Conservation (phyloP, 2,888 invertebrate genomes). For the Lasioglossum morio region DNA sequence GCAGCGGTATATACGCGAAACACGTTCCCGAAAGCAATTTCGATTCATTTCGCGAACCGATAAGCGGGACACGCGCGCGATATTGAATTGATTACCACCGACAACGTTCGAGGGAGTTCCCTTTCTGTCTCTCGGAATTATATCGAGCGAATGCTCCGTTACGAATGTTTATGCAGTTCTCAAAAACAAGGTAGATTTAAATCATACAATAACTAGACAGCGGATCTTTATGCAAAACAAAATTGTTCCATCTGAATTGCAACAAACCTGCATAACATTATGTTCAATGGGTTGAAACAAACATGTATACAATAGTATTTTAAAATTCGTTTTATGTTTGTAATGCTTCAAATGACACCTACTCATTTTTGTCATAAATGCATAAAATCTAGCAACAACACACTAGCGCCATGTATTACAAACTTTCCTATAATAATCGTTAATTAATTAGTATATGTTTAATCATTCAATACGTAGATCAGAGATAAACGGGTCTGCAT, state of each 20-base stretch:
- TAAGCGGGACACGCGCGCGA: background rate
- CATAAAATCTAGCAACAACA: too few species aligned
- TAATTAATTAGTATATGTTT: background rate
- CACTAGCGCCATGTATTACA: too few species aligned
- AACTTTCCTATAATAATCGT: background rate
- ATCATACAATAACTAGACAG: background rate
- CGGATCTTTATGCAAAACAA: too few species aligned
- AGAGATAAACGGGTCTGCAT: background rate
- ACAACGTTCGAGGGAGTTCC: background rate
- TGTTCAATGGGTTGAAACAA: too few species aligned
- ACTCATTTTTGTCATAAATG: too few species aligned
- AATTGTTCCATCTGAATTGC: too few species aligned
- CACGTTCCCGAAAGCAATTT: background rate
- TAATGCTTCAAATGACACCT: too few species aligned
- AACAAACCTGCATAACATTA: too few species aligned
- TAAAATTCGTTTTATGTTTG: too few species aligned
- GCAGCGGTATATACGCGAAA: background rate
- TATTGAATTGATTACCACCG: background rate
- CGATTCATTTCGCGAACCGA: background rate
- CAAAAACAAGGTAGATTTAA: background rate
- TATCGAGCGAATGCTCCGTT: background rate
- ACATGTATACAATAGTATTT: too few species aligned
- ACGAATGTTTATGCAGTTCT: background rate
- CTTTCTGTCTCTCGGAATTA: constrained; percentile 1
- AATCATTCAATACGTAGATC: background rate